Evolutionary conservation across 2,113 vertebrate species (phyloP), one percentile per base, ranked within the genome.

Genomic region (Oceanodroma tethys): DNA sequence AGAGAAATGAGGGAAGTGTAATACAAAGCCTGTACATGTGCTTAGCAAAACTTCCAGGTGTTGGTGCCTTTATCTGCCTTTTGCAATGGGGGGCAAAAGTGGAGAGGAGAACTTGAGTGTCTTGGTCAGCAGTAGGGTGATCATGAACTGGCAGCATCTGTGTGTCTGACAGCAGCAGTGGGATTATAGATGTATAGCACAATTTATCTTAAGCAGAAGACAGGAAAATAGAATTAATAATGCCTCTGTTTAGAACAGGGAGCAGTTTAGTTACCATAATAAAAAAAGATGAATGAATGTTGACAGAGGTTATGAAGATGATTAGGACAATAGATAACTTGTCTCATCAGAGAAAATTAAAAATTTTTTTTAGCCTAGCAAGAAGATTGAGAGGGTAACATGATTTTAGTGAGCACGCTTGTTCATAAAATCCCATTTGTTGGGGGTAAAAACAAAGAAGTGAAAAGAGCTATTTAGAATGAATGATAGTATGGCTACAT

Each of bases 261-360:
- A 95, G 87, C 6, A 1, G 62, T 97, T 96, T 96, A 82, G 96
- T 90, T 96, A 80, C 90, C 71, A 45, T 94, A 96, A 95, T 97
- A 93, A 94, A 95, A 96, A 96, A 95, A 96, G 95, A 96, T 90
- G 78, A 92, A 95, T 96, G 90, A 82, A 73, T 90, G 79, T 79
- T 82, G 96, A 87, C 95, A 76, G 70, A 96, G 96, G 93, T 96
- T 96, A 94, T 95, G 96, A 90, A 90, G 93, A 93, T 94, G 95
- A 96, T 96, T 95, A 93, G 93, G 87, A 96, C 96, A 97, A 92
- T 85, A 96, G 96, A 95, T 96, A 97, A 95, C 96, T 94, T 88
- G 84, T 94, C 90, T 96, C 90, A 95, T 97, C 95, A 93, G 73
- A 93, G 92, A 95, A 94, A 96, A 96, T 96, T 79, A 88, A 96